Evolutionary conservation across 2,113 vertebrate species (phyloP).

Genomic region (Chlorodrepanis virens): DNA sequence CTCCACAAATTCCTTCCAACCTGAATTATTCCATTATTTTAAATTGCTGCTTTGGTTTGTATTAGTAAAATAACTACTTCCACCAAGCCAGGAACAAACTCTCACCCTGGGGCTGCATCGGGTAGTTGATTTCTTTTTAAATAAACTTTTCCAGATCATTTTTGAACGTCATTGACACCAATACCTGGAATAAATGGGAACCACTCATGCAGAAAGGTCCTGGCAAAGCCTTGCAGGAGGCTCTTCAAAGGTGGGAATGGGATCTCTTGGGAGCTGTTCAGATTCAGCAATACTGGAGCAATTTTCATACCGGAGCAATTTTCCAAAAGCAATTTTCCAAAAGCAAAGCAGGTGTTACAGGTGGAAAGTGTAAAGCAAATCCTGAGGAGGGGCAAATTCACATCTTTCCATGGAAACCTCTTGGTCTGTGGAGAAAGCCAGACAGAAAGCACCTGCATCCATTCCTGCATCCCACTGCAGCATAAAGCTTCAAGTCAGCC

Average conservation of each 20-base stretch:
- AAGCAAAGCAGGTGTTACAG: neutral
- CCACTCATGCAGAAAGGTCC: neutral
- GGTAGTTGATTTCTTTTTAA: neutral
- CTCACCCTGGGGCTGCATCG: neutral
- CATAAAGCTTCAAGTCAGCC: neutral
- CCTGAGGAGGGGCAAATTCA: neutral
- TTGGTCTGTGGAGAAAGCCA: neutral
- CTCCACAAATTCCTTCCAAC: neutral
- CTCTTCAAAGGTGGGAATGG: neutral
- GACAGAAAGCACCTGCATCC: neutral
- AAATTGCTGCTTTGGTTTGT: neutral
- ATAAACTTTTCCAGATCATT: neutral
- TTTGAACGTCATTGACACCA: neutral
- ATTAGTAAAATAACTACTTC: neutral
- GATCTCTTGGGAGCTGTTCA: neutral
- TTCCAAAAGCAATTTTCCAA: neutral
- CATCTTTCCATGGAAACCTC: neutral
- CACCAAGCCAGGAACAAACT: neutral
- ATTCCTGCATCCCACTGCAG: neutral
- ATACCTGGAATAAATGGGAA: neutral
- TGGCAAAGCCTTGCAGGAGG: neutral
- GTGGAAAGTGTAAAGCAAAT: neutral
- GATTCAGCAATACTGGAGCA: neutral
- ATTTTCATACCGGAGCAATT: neutral
- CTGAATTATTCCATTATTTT: neutral